Evolutionary conservation across 2,797 vertebrate species (phyloP), one percentile per base, ranked within the genome.

Genomic region (Pterois miles): DNA sequence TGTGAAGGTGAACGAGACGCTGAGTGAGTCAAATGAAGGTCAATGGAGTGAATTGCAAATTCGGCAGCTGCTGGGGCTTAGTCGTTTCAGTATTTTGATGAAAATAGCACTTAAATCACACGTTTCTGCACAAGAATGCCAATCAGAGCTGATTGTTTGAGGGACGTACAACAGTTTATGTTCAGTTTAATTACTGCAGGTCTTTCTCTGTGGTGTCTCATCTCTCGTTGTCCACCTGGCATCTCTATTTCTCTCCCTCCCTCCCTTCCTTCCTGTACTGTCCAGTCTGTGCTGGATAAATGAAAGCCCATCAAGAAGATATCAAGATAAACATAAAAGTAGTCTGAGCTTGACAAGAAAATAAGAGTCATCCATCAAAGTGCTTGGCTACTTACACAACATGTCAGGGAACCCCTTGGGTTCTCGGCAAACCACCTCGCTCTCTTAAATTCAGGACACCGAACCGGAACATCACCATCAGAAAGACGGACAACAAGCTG

Each of bases 281-380:
- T 85, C 83, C 71, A 1, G 76, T 83, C 87, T 53, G 38, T 85
- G 76, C 63, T 68, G 87, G 89, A 92, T 87, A 90, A 93, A 94
- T 91, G 87, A 91, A 91, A 88, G 79, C 68, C 82, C 87, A 93
- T 95, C 92, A 93, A 85, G 81, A 74, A 91, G 90, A 93, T 91
- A 93, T 93, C 89, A 95, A 94, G 92, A 94, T 93, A 94, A 95
- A 94, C 89, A 95, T 93, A 87, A 93, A 92, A 88, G 89, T 79
- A 76, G 85, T 92, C 85, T 77, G 68, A 89, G 85, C 88, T 80
- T 93, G 94, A 95, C 94, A 94, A 91, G 93, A 94, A 96, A 96
- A 95, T 95, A 94, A 91, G 88, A 94, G 85, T 91, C 91, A 95
- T 95, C 93, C 92, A 94, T 95, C 94, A 95, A 89, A 79, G 84